Conservation (phyloP, 2,113 vertebrate genomes). For the Ginglymostoma cirratum region DNA sequence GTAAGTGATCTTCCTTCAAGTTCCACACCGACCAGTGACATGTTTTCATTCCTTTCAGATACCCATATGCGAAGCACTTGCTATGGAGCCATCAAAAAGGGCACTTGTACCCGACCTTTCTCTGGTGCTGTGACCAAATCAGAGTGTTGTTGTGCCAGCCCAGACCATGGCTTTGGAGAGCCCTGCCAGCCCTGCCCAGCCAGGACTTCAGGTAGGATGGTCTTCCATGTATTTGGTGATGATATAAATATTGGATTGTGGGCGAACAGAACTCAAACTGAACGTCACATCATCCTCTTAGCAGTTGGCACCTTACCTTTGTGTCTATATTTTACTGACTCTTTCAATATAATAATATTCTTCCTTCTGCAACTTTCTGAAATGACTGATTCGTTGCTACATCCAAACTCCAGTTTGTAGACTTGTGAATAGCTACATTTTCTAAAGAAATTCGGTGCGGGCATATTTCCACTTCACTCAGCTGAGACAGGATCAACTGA, state of each 20-base stretch:
- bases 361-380: background rate
- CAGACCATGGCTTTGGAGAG: slow-evolving; percentile 90
- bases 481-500: background rate
- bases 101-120: slow-evolving; percentile 81
- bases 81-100: slow-evolving; percentile 90
- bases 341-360: background rate
- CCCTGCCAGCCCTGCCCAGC: slow-evolving; percentile 90
- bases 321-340: background rate
- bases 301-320: background rate
- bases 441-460: background rate
- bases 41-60: slow-evolving; percentile 50
- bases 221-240: background rate
- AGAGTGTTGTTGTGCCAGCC: slow-evolving; percentile 89
- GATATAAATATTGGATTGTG: background rate
- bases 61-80: slow-evolving; percentile 97
- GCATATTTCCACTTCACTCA: background rate
- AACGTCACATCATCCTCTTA: background rate
- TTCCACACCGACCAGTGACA: background rate
- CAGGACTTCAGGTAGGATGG: slow-evolving; percentile 77
- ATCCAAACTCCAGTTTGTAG: background rate
- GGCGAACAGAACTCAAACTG: background rate
- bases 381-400: background rate
- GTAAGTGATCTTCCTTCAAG: no score
- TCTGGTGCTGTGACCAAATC: slow-evolving; percentile 94
- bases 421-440: background rate